Evolutionary conservation across 2,113 vertebrate genomes (phyloP), one percentile per base, ranked within the genome.

Genomic region (Benitochromis conjunctus): DNA sequence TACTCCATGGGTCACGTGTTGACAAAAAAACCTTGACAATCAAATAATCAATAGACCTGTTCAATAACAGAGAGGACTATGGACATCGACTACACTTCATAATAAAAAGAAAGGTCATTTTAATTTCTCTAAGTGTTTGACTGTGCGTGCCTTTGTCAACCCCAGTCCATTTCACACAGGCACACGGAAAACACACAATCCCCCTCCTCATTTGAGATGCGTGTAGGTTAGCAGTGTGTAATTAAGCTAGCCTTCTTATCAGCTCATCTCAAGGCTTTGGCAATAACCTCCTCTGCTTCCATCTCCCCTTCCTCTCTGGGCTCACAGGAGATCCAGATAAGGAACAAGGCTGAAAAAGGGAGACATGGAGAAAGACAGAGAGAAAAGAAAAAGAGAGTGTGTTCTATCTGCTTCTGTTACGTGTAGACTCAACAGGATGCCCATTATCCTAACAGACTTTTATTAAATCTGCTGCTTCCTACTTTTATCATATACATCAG

Each of bases 211-310:
- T 86, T 78, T 87, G 80, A 7, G 56, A 54, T 80, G 90, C 51
- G 86, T 48, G 74, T 83, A 89, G 86, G 89, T 87, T 92, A 87
- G 89, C 34, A 26, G 85, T 78, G 82, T 87, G 86, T 92, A 94
- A 95, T 95, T 95, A 95, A 93, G 88, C 82, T 77, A 54, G 88
- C 84, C 80, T 14, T 31, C 88, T 95, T 94, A 95, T 94, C 93
- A 16, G 36, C 90, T 86, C 81, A 94, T 95, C 94, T 94, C 77
- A 83, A 91, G 92, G 90, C 92, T 90, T 83, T 74, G 80, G 87
- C 90, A 94, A 94, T 93, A 93, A 95, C 92, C 92, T 94, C 84
- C 91, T 92, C 78, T 80, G 87, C 91, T 77, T 89, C 90, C 89
- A 88, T 91, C 92, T 87, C 91, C 86, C 82, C 83, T 92, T 93